Conservation (phyloP, 2,888 invertebrate species). For the Baronia brevicornis region DNA sequence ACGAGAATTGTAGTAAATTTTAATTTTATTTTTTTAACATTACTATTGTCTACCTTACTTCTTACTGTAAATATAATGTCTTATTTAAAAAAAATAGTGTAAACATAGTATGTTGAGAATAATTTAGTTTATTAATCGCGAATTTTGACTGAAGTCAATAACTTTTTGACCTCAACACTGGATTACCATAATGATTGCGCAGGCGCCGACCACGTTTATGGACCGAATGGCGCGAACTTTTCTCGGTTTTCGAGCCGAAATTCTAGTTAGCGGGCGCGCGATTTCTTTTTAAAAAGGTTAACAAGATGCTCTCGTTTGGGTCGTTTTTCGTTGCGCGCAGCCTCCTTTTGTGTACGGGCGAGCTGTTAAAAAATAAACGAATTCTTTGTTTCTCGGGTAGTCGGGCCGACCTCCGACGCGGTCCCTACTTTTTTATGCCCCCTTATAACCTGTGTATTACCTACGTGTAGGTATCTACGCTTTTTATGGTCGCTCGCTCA, state of each 20-base stretch:
- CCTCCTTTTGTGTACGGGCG: slow-evolving; percentile 72
- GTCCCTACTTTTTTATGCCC: slow-evolving; percentile 72
- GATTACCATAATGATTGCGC: slow-evolving; percentile 68
- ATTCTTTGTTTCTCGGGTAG: slow-evolving; percentile 75
- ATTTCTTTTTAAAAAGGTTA: slow-evolving; percentile 74
- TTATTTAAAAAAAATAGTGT: no score
- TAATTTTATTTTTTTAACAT: no score
- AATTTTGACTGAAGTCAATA: slow-evolving; percentile 8
- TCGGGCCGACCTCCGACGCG: slow-evolving; percentile 73
- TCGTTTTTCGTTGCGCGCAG: slow-evolving; percentile 70
- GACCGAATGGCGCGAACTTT: slow-evolving; percentile 51
- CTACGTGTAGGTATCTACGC: slow-evolving; percentile 74
- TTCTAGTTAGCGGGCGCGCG: slow-evolving; percentile 72
- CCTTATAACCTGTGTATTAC: slow-evolving; percentile 74
- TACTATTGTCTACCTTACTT: no score
- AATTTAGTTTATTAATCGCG: no score
- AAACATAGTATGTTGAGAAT: no score
- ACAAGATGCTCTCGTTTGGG: slow-evolving; percentile 71
- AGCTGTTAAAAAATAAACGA: slow-evolving; percentile 77
- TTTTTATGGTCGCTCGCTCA: slow-evolving; percentile 73
- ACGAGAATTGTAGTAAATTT: no score
- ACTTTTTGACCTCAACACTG: slow-evolving; percentile 24
- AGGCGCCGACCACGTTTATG: slow-evolving; percentile 63
- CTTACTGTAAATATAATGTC: no score
- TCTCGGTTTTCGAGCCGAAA: slow-evolving; percentile 72